phyloP scores from a whole-genome alignment of 2,888 invertebrate species.

The Alloscopus bannaensis region DNA sequence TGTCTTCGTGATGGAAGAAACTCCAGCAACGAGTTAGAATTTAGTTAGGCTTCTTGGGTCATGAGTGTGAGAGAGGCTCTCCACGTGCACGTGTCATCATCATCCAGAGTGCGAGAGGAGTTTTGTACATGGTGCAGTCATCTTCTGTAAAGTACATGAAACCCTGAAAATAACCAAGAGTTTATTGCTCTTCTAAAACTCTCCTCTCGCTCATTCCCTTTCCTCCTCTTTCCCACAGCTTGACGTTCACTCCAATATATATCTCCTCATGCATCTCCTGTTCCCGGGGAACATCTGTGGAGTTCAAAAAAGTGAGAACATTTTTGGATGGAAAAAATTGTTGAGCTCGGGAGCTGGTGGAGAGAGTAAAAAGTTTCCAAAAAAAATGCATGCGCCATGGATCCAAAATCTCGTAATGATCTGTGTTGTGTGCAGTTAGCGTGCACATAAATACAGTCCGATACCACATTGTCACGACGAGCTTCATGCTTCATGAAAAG shows the following conservation, averaged over 20 bases:
- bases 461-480: no score
- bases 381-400: no score
- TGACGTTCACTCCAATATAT: background rate
- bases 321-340: no score
- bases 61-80: constrained; percentile 17
- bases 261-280: background rate
- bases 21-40: background rate
- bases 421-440: no score
- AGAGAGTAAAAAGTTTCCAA: no score
- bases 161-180: constrained; percentile 62
- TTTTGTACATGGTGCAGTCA: constrained; percentile 51
- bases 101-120: no score
- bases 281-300: no score
- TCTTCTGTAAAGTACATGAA: constrained; percentile 50
- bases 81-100: constrained; percentile 64
- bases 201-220: constrained; percentile 10
- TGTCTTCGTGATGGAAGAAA: constrained; percentile 3
- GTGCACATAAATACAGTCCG: no score
- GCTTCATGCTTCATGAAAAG: no score
- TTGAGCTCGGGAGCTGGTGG: no score
- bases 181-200: constrained; percentile 58
- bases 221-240: constrained; percentile 21
- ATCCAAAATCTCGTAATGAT: no score
- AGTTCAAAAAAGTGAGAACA: no score
- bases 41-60: background rate